Percentiles rank a stretch among this genome's conserved stretches.
Evolutionary conservation across 2,797 vertebrate species (phyloP).

Genomic region (Euphonia xanthogaster): DNA sequence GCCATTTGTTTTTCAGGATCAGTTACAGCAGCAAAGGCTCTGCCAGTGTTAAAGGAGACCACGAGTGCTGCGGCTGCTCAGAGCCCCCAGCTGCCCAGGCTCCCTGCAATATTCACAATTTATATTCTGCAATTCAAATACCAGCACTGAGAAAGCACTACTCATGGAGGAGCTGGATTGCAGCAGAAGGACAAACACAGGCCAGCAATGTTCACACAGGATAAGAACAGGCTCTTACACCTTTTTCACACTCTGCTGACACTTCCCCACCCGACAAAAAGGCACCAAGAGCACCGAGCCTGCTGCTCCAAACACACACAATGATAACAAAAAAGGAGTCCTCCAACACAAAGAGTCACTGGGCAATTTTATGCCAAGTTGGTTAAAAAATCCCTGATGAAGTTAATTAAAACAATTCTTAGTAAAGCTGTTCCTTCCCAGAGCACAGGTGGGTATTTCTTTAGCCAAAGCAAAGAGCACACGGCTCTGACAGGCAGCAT

Average conservation of each 20-base stretch:
- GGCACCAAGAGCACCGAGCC: not conserved
- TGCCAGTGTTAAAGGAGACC: not conserved
- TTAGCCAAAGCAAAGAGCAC: conserved; percentile 15
- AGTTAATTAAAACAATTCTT: not conserved
- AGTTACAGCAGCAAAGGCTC: not conserved
- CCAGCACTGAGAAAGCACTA: not conserved
- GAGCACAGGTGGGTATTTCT: not conserved
- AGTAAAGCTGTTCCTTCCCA: not conserved
- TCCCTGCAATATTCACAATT: not conserved
- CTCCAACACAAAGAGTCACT: not conserved
- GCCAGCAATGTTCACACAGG: not conserved
- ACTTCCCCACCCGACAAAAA: not conserved
- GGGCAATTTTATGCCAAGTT: not conserved
- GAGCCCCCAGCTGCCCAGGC: not conserved
- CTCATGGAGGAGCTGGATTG: not conserved
- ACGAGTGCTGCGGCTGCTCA: not conserved
- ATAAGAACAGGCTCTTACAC: not conserved
- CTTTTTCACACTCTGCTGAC: not conserved
- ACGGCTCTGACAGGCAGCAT: not conserved
- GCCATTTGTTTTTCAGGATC: not conserved
- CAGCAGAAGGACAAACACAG: not conserved
- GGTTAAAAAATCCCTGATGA: not conserved
- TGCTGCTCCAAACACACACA: not conserved
- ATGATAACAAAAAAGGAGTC: not conserved
- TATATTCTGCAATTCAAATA: not conserved